Evolutionary conservation across 2,888 invertebrate genomes (phyloP).

Genomic region (Ommatoiulus sabulosus): DNA sequence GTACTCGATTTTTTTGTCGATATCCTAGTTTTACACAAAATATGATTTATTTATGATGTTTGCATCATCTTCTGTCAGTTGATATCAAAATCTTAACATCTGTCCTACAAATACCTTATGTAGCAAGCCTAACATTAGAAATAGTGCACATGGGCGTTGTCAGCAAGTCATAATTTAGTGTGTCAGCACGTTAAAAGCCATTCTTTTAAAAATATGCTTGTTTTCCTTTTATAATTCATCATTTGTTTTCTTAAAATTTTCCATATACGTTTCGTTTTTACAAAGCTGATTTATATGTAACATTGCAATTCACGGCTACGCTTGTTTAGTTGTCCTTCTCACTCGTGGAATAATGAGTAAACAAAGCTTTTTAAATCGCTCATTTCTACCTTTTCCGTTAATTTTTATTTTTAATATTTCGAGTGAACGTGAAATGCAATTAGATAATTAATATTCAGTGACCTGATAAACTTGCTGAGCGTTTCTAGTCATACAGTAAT

Average conservation of each 20-base stretch:
- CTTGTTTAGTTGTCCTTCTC: not conserved
- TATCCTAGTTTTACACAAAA: not conserved
- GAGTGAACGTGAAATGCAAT: not conserved
- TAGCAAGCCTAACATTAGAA: not conserved
- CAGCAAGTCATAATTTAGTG: not conserved
- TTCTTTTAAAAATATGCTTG: not conserved
- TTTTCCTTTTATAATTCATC: not conserved
- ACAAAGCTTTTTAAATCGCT: not conserved
- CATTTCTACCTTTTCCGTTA: not conserved
- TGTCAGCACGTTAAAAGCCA: not conserved
- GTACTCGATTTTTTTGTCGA: no score
- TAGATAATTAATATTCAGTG: slow-evolving; percentile 20
- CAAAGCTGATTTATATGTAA: not conserved
- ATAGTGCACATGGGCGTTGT: not conserved
- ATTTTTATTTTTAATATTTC: not conserved
- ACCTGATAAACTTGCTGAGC: slow-evolving; percentile 38
- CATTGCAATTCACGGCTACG: not conserved
- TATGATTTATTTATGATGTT: slow-evolving; percentile 7
- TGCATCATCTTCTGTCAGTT: not conserved
- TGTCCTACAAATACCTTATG: not conserved
- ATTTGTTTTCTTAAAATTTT: not conserved
- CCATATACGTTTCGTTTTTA: not conserved
- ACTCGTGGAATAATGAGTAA: not conserved
- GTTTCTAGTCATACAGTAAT: slow-evolving; percentile 4
- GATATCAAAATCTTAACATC: not conserved